Conservation (phyloP, 2,888 invertebrate species). For the Scaptomyza reducta region DNA sequence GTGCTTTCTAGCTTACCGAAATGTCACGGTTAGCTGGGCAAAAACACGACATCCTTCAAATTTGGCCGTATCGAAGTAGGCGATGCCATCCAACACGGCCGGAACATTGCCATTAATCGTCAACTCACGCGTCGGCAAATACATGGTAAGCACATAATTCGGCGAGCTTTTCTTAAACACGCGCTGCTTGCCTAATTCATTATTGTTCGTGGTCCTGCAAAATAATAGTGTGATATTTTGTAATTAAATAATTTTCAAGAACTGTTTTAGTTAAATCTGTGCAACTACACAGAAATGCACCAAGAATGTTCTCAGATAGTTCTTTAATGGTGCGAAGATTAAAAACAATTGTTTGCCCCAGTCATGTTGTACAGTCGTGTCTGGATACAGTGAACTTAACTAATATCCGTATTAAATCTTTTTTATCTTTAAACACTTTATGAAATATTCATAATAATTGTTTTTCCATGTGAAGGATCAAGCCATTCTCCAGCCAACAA, state of each 20-base stretch:
- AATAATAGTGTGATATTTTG: too few species aligned
- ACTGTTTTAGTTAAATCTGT: too few species aligned
- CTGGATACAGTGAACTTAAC: too few species aligned
- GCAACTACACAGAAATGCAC: neutral
- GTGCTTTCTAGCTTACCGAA: conserved; percentile 87
- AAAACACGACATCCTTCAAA: conserved; percentile 91
- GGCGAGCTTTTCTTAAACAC: conserved; percentile 95
- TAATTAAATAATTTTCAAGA: neutral
- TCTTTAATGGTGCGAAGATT: too few species aligned
- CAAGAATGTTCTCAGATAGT: too few species aligned
- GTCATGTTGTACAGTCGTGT: too few species aligned
- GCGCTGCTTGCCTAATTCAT: conserved; percentile 85
- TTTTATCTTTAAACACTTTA: too few species aligned
- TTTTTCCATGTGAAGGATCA: neutral
- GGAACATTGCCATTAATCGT: conserved; percentile 90
- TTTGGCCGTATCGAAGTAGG: conserved; percentile 93
- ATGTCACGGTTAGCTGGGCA: conserved; percentile 95
- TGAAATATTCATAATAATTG: neutral
- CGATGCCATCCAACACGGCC: conserved; percentile 94
- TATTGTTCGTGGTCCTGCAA: conserved; percentile 59
- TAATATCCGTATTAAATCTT: too few species aligned
- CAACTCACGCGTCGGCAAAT: conserved; percentile 92
- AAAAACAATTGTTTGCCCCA: too few species aligned
- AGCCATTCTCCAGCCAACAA: neutral
- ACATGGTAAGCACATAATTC: conserved; percentile 93